Conservation (phyloP, 2,113 vertebrate species). For the Egretta garzetta region DNA sequence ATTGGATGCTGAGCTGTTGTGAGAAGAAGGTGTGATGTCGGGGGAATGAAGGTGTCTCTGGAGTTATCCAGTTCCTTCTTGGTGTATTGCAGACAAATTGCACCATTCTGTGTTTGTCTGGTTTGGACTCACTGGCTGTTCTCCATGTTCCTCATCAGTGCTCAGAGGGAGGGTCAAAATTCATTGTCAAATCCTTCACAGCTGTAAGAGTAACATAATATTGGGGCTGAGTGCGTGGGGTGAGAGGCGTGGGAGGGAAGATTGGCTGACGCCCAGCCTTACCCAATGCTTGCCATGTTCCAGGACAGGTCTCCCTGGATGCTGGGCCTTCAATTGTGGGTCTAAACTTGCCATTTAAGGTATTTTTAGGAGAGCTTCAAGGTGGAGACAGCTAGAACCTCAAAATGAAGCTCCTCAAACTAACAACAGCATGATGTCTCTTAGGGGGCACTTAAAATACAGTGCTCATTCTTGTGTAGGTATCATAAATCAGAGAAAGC, state of each 20-base stretch:
- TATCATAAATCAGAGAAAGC: not conserved
- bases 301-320: not conserved
- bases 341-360: not conserved
- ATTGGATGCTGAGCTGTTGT: not conserved
- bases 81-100: not conserved
- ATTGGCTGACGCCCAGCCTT: conserved; percentile 1
- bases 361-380: not conserved
- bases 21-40: not conserved
- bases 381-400: not conserved
- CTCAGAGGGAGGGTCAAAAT: conserved; percentile 56
- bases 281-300: not conserved
- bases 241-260: not conserved
- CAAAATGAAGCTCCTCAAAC: not conserved
- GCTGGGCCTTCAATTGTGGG: not conserved
- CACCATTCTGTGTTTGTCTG: not conserved
- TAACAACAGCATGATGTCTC: not conserved
- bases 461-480: accelerated
- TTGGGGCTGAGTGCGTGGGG: not conserved
- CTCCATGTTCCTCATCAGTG: not conserved
- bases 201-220: conserved; percentile 39
- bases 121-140: not conserved
- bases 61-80: not conserved
- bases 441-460: accelerated
- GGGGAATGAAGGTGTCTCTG: not conserved
- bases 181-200: conserved; percentile 13